A percentile compares a stretch with the other conserved stretches of the same genome.
Evolutionary conservation across 2,888 invertebrate species (phyloP).

Genomic region (Drosophila tripunctata): DNA sequence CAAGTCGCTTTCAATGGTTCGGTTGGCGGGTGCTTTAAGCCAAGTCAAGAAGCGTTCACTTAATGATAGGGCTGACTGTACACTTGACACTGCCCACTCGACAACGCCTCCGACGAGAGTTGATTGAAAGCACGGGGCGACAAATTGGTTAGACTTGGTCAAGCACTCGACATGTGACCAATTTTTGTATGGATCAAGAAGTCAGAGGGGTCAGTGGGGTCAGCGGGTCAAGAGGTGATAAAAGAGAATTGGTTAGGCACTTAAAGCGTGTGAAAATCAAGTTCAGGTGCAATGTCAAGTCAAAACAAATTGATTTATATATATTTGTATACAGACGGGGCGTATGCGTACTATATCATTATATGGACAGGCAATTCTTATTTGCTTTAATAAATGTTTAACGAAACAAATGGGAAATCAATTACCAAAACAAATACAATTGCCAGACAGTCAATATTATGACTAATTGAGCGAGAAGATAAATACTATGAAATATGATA

Average conservation of each 20-base stretch:
- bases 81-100: conserved; percentile 9
- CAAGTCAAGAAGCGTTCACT: conserved; percentile 39
- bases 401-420: conserved; percentile 26
- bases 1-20: conserved; percentile 20
- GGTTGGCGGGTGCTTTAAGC: not conserved
- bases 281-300: conserved; percentile 47
- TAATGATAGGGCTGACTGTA: conserved; percentile 50
- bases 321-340: conserved; percentile 8
- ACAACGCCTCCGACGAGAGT: conserved; percentile 12
- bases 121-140: conserved; percentile 16
- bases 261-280: conserved; percentile 38
- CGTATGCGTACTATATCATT: conserved; percentile 36
- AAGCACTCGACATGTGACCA: conserved; percentile 39
- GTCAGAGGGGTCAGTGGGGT: not conserved
- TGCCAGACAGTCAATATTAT: not conserved
- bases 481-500: no score
- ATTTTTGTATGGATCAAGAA: conserved; percentile 9
- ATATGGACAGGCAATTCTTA: conserved; percentile 22
- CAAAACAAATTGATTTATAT: conserved; percentile 48
- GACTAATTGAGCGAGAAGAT: not conserved
- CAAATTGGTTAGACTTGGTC: conserved; percentile 25
- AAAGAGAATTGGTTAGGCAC: not conserved
- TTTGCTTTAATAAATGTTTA: conserved; percentile 38
- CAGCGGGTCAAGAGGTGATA: not conserved
- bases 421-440: conserved; percentile 30